Base-by-base conservation (phyloP, 2,797 vertebrate genomes). In the Melopsittacus undulatus region DNA sequence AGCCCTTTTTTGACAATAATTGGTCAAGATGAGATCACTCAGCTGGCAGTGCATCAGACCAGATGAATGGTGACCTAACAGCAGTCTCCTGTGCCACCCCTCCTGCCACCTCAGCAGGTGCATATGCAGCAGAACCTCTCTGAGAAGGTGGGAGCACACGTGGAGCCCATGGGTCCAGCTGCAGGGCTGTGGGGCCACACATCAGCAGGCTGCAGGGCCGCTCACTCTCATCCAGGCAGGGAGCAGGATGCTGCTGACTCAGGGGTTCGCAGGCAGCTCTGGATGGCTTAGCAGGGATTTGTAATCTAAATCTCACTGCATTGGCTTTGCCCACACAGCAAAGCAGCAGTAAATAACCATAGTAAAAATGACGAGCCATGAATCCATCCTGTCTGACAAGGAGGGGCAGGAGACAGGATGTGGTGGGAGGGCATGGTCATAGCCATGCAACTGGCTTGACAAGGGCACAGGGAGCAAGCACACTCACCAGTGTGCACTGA, bases 301-400 rank as follows among this genome's bases (percentile, higher is more conserved):
- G 64, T 80, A 42, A 43, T 80, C 61, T 74, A 87, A 95, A 94
- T 83, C 92, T 83, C 63, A 32, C 24, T 0, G 1, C 46, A n/a
- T 63, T 73, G 80, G 36, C 87, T 94, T 94, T 78, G 76, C 85
- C 68, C 36, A 81, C n/a, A 48, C 79, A 92, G 90, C 83, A 77
- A 81, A 42, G 17, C 40, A 0, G 45, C 57, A 88, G 74, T 64
- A 91, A 88, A 87, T 72, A 70, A 48, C 46, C 22, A 10, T 5
- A 62, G 68, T 42, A 62, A 78, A 87, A 90, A 42, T 27, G 57
- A 78, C 77, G 59, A 92, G 36, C 45, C 59, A 62, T 59, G 59
- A 90, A 81, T 49, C 27, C 54, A 36, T 62, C 13, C 42, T 68
- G 17, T 29, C 57, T 88, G 43, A 52, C 52, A 52, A 66, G 68